Base-by-base conservation (phyloP, 2,113 vertebrate genomes). In the Sapayoa aenigma region DNA sequence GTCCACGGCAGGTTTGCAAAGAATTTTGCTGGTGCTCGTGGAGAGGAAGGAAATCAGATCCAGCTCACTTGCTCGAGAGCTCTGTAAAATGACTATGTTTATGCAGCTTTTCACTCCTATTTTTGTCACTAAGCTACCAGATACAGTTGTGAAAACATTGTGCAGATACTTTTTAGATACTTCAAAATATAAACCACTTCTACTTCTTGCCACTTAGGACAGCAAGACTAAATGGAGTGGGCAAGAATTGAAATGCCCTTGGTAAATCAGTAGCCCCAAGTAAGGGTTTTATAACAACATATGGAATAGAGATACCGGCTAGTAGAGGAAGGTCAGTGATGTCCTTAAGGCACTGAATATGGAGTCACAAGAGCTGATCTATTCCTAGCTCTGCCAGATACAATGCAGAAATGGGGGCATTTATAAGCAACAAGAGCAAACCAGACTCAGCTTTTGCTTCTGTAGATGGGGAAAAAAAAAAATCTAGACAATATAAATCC, bases 81-180 rank as follows among this genome's bases (percentile, higher is more conserved):
- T 76, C 58, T 71, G 53, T 65, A 80, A 95, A 93, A 87, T 60
- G 9, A 65, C 33, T 82, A 67, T 71, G 79, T 92, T 96, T 49
- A 74, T 59, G 68, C 46, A 95, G 76, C 55, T 94, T 86, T 95
- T 95, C 91, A 90, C 79, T 93, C 84, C 74, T 94, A 88, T 86
- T 97, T 96, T 93, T 93, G 85, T 93, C 91, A 91, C 92, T 94
- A 84, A 93, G 92, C 47, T 90, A 94, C 75, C 53, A 95, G 90
- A 92, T 88, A 92, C 68, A 73, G 79, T 88, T 90, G 90, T 88
- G 94, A 90, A 90, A 95, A 93, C 76, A 77, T 4, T 80, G 62
- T 85, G 76, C 75, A 74, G 72, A 92, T 86, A 87, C 65, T 78
- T 93, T 84, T 84, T 52, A 90, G 72, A 74, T 79, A 77, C 75